phyloP scores from a whole-genome alignment of 2,113 vertebrate genomes.

The Dasypus novemcinctus region DNA sequence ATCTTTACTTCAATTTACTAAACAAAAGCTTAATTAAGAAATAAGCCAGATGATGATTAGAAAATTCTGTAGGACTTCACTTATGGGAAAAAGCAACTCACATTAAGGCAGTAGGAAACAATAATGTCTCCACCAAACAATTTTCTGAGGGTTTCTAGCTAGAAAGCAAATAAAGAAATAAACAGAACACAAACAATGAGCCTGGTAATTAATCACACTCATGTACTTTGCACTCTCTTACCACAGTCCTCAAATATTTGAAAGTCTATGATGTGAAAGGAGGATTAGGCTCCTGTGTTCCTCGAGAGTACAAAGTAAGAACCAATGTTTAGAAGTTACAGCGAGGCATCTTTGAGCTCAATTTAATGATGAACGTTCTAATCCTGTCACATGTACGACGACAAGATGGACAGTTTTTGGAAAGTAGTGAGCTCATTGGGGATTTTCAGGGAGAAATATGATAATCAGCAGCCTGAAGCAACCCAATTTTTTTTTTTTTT shows the following conservation, averaged over 20 bases:
- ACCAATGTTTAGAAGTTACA: neutral
- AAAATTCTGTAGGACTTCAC: neutral
- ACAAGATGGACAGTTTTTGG: neutral
- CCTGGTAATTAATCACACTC: neutral
- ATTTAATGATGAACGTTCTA: conserved; percentile 6
- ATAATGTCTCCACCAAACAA: neutral
- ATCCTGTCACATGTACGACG: neutral
- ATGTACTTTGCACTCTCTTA: neutral
- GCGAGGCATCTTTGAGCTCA: neutral
- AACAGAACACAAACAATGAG: neutral
- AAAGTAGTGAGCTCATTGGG: neutral
- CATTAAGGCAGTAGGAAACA: neutral
- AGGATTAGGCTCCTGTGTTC: neutral
- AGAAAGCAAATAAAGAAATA: neutral
- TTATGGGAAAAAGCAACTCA: neutral
- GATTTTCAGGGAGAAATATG: neutral
- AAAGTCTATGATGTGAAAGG: neutral
- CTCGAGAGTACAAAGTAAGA: neutral
- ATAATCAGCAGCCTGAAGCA: neutral
- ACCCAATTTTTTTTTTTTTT: neutral
- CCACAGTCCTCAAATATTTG: neutral
- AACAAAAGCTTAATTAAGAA: neutral
- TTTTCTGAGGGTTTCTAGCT: neutral
- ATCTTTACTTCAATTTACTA: neutral
- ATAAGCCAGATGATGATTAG: neutral